phyloP scores from a whole-genome alignment of 2,888 invertebrate genomes.

The Furcula furcula region DNA sequence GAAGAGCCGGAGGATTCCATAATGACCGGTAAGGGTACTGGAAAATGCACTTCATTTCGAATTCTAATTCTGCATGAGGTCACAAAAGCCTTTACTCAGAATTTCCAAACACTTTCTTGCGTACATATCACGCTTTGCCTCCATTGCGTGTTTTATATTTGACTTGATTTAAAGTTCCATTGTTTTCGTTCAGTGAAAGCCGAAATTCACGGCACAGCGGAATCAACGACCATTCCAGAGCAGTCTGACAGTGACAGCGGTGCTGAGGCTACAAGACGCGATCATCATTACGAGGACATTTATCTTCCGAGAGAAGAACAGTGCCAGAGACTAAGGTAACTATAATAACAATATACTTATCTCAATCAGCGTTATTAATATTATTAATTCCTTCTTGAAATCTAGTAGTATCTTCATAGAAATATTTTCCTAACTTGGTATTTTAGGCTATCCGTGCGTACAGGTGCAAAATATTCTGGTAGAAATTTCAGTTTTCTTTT shows the following conservation, averaged over 20 bases:
- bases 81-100: neutral
- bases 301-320: constrained; percentile 85
- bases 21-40: constrained; percentile 24
- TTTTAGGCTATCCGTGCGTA: too few relatives aligned
- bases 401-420: too few relatives aligned
- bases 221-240: constrained; percentile 50
- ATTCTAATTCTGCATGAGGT: neutral
- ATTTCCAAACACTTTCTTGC: neutral
- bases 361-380: too few relatives aligned
- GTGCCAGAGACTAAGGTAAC: constrained; percentile 59
- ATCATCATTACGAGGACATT: constrained; percentile 91
- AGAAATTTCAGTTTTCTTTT: too few relatives aligned
- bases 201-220: constrained; percentile 89
- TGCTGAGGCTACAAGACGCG: constrained; percentile 63
- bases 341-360: too few relatives aligned
- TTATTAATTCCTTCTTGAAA: too few relatives aligned
- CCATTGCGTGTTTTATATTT: neutral
- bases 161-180: neutral
- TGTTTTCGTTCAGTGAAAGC: constrained; percentile 85
- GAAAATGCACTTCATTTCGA: neutral
- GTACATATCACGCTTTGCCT: neutral
- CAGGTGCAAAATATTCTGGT: too few relatives aligned
- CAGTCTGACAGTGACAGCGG: constrained; percentile 73
- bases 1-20: constrained; percentile 26
- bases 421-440: too few relatives aligned